Conservation (phyloP, 1,140 invertebrate species). For the Zophobas morio region DNA sequence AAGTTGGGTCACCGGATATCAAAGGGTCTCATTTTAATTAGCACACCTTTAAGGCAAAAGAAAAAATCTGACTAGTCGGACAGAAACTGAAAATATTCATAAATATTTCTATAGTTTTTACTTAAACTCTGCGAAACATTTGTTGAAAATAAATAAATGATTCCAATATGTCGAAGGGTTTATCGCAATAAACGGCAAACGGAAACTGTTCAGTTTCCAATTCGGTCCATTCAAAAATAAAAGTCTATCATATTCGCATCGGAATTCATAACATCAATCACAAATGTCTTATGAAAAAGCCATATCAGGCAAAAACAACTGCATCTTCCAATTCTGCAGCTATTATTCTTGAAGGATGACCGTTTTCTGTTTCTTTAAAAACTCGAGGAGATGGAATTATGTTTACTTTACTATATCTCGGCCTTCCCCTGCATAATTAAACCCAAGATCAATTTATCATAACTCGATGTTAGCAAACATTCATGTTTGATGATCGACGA, state of each 20-base stretch:
- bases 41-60: slow-evolving; percentile 17
- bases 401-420: slow-evolving; percentile 23
- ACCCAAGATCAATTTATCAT: slow-evolving; percentile 22
- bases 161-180: slow-evolving; percentile 1
- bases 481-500: slow-evolving; percentile 5
- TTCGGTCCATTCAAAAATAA: slow-evolving; percentile 39
- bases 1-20: slow-evolving; percentile 32
- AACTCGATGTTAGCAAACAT: slow-evolving; percentile 15
- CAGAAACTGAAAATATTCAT: slow-evolving; percentile 21
- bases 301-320: slow-evolving; percentile 49
- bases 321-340: slow-evolving; percentile 38
- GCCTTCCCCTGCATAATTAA: slow-evolving; percentile 25
- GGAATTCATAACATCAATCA: slow-evolving; percentile 53
- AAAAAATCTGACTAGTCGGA: neutral
- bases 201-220: slow-evolving; percentile 27
- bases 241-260: slow-evolving; percentile 43
- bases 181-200: slow-evolving; percentile 10
- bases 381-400: slow-evolving; percentile 18
- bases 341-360: slow-evolving; percentile 32
- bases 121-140: slow-evolving; percentile 7
- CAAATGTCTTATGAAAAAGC: slow-evolving; percentile 50
- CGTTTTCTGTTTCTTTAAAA: slow-evolving; percentile 33
- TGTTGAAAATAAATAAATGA: too few relatives aligned
- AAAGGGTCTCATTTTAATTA: slow-evolving; percentile 38
- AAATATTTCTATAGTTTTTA: slow-evolving; percentile 11